Conservation (phyloP, 2,113 vertebrate genomes). For the Corydoras maculifer region DNA sequence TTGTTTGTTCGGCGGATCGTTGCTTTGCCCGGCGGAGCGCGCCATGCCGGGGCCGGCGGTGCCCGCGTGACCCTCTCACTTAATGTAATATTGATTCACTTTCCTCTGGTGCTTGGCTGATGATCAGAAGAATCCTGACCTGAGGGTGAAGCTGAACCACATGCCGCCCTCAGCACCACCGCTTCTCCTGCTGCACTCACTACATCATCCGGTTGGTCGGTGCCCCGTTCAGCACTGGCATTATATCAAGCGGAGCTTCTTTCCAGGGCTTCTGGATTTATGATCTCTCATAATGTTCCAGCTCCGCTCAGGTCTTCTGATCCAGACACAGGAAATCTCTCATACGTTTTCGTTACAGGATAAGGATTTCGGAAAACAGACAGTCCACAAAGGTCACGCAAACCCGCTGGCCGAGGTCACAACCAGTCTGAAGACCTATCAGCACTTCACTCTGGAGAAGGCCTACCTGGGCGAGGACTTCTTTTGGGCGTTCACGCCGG, state of each 20-base stretch:
- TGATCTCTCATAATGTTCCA: too few species aligned
- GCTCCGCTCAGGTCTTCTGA: too few species aligned
- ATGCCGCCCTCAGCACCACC: not conserved
- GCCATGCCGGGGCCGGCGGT: slow-evolving; percentile 1
- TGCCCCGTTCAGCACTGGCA: too few species aligned
- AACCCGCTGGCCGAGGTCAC: slow-evolving; percentile 95
- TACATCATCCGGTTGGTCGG: too few species aligned
- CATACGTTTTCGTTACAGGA: slow-evolving; percentile 67
- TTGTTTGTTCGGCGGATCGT: slow-evolving; percentile 23
- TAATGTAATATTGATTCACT: slow-evolving; percentile 29
- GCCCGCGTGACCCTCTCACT: not conserved
- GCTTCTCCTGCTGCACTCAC: too few species aligned
- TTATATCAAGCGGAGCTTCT: too few species aligned
- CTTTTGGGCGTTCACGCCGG: slow-evolving; percentile 98
- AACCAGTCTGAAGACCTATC: slow-evolving; percentile 97
- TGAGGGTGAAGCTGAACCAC: not conserved
- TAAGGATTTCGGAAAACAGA: slow-evolving; percentile 94
- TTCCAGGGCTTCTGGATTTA: too few species aligned
- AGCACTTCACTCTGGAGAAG: slow-evolving; percentile 98
- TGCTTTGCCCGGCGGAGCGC: not conserved
- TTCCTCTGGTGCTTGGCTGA: slow-evolving; percentile 12
- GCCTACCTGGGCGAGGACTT: slow-evolving; percentile 95
- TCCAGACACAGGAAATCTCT: not conserved
- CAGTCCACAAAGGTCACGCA: slow-evolving; percentile 86
- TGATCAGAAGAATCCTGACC: slow-evolving; percentile 23